Conservation (phyloP, 2,113 vertebrate species). For the Psittacula cyanocephala region DNA sequence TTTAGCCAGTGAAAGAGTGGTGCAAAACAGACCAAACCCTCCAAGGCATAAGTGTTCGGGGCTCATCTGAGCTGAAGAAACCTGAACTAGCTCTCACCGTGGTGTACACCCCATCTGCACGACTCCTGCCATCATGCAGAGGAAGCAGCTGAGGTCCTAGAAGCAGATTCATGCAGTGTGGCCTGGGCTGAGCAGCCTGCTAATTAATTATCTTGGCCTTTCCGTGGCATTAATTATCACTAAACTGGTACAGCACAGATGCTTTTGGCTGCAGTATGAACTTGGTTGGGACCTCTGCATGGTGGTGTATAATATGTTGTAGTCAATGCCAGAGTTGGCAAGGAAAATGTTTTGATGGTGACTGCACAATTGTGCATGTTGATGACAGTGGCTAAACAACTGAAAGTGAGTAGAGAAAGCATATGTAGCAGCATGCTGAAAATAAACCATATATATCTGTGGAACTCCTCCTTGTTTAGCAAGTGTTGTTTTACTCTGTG, state of each 20-base stretch:
- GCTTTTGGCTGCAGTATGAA: background rate
- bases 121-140: background rate
- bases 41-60: rapidly evolving
- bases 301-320: background rate
- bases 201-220: conserved; percentile 29
- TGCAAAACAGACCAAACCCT: background rate
- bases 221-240: background rate
- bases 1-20: background rate
- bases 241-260: background rate
- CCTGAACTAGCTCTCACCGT: background rate
- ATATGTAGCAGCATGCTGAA: background rate
- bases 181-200: background rate
- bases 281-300: background rate
- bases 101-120: background rate
- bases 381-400: background rate
- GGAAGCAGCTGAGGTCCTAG: background rate
- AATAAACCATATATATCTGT: background rate
- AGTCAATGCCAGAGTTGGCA: background rate
- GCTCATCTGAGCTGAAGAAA: background rate
- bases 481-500: background rate
- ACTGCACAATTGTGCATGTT: background rate
- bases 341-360: background rate
- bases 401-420: background rate
- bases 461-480: background rate
- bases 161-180: background rate